Evolutionary conservation across 2,113 vertebrate genomes (phyloP), one percentile per base, ranked within the genome.

Genomic region (Mobula hypostoma): DNA sequence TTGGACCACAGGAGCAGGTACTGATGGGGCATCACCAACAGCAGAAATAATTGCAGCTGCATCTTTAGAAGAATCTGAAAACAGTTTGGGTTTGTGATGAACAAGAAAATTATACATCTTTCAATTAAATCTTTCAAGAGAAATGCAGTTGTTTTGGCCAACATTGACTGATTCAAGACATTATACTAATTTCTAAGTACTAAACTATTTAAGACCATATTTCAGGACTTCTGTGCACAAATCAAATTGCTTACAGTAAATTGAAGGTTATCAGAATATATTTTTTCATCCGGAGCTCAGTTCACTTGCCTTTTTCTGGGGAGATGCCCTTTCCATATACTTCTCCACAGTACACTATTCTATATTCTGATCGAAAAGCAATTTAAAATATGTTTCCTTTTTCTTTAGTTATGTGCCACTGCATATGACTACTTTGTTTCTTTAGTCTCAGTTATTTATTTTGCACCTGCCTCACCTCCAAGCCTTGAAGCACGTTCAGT

Each of bases 21-120:
- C 95, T 0, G 98, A 98, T 63, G 96, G 87, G 8, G 97, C 97
- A 61, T 98, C 99, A 88, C 97, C 96, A 94, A 98, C 97, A 95
- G 98, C 98, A n/a, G 98, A 98, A 96, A 99, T 98, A 96, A 99
- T 98, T 95, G 98, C 98, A 95, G 98, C 97, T 19, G 97, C 98
- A 95, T 98, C 97, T 94, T 96, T 96, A 82, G 98, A 97, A 95
- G 98, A 96, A 94, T 97, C 98, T 99, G 97, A 63, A 96, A 95
- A 95, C 70, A 96, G 61, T 21, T 93, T 40, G 70, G 70, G 63
- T 93, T 56, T 27, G 24, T 56, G 91, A 40, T 24, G 6, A 56
- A 40, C 36, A 93, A 74, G 40, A 56, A 24, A 32, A 56, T 93
- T 93, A 56, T 27, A 93, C 21, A 48, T 14, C 68, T 12, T 56